Base-by-base conservation (phyloP, 2,888 invertebrate genomes). In the Peribatodes rhomboidaria region DNA sequence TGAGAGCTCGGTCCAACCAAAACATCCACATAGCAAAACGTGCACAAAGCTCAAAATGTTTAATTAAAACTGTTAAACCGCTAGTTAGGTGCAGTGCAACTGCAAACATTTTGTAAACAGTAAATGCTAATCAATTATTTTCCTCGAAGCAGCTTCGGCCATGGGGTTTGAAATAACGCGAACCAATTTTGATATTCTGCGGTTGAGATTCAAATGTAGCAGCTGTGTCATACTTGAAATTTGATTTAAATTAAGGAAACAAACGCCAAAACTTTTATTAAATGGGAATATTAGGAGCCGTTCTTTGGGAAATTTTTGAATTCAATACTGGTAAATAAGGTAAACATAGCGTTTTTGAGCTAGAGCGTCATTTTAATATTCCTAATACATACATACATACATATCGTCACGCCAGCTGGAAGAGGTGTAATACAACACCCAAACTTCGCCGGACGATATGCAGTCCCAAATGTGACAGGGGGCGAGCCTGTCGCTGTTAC, bases 181-280 rank as follows among this genome's bases (percentile, higher is more conserved):
- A 85, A 81, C 79, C 80, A 85, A 86, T 85, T 84, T 84, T 67
- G 73, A 81, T 56, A 63, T 44, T 73, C 78, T 74, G 76, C 76
- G 79, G 80, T 79, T 69, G 72, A 74, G 69, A 71, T 77, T 78
- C 71, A 75, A 81, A 77, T 78, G 87, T 81, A 82, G 83, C 90
- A 90, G 90, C 89, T 91, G 91, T 82, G 87, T 88, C 87, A 83
- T 84, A 83, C 83, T 81, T 85, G 87, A 85, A 87, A 89, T 90
- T 88, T 87, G 87, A 88, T 89, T 88, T 85, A 85, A 89, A 90
- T 90, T 89, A 88, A 78, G 88, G 87, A 88, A 90, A 87, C 89
- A 86, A 86, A 87, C 87, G 84, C 80, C 79, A 78, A 83, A 90
- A 90, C 82, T 90, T 91, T 87, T 90, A 90, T 86, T 89, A 88